These are phyloP conservation scores for Anadara kagoshimensis DNA, from an alignment of 1,140 invertebrate species.

Conservation along the genomic window DNA sequence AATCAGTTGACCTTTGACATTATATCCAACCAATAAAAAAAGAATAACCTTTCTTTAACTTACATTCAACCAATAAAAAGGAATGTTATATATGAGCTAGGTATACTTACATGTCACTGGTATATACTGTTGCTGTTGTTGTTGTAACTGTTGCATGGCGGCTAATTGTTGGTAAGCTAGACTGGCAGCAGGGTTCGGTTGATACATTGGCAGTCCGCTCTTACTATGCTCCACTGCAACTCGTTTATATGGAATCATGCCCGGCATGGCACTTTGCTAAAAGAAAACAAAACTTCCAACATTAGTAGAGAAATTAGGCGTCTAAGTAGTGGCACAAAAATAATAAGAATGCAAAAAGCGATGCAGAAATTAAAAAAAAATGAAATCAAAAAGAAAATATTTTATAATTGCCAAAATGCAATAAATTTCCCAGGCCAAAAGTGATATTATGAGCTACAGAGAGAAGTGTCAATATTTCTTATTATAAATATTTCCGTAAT, in stretches of 20 bases:
- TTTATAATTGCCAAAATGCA: not conserved
- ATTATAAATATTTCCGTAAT: conserved; percentile 5
- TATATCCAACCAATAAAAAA: not conserved
- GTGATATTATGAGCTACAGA: conserved; percentile 1
- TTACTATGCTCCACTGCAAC: conserved; percentile 87
- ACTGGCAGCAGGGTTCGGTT: conserved; percentile 79
- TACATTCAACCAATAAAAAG: not conserved
- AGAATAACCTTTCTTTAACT: not conserved
- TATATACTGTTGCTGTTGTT: conserved; percentile 77
- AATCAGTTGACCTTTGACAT: no score
- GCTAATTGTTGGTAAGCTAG: conserved; percentile 89
- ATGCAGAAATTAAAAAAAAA: not conserved
- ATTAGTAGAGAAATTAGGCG: not conserved
- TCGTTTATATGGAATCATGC: conserved; percentile 88
- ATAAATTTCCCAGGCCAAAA: not conserved
- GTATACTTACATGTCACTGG: conserved; percentile 73
- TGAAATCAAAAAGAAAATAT: not conserved
- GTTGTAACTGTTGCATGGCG: conserved; percentile 88
- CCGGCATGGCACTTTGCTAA: conserved; percentile 51
- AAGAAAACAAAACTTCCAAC: conserved; percentile 19
- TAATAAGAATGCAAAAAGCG: not conserved
- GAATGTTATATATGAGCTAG: not conserved
- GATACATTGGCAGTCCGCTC: conserved; percentile 95
- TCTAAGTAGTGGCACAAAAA: not conserved
- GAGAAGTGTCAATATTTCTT: conserved; percentile 2